A percentile compares a stretch with the other conserved stretches of the same genome.
Conservation (phyloP, 2,113 vertebrate species). For the Trematomus loennbergii region DNA sequence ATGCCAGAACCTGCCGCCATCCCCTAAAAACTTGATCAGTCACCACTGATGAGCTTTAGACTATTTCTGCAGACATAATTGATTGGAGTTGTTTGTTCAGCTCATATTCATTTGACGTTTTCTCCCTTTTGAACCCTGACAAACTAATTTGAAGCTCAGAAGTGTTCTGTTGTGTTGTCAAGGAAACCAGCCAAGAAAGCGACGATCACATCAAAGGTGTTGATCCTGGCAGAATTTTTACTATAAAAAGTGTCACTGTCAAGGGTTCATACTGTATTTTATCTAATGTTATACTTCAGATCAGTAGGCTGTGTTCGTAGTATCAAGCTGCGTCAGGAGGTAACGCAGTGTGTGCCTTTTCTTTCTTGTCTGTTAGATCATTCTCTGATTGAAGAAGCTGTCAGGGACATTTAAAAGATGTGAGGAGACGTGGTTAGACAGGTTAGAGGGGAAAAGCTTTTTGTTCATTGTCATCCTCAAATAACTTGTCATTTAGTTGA, state of each 20-base stretch:
- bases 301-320: background rate
- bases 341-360: conserved; percentile 1
- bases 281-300: conserved; percentile 9
- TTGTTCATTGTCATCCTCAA: conserved; percentile 1
- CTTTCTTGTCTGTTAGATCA: conserved; percentile 6
- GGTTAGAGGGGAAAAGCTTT: conserved; percentile 28
- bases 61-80: conserved; percentile 18
- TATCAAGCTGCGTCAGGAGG: background rate
- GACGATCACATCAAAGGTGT: conserved; percentile 30
- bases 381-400: conserved; percentile 22
- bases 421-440: conserved; percentile 16
- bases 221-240: conserved; percentile 7
- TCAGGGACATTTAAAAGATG: conserved; percentile 25
- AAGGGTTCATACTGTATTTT: conserved; percentile 15
- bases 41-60: conserved; percentile 16
- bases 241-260: conserved; percentile 11
- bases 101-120: background rate
- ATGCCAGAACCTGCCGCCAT: conserved; percentile 29
- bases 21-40: conserved; percentile 6
- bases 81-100: conserved; percentile 3
- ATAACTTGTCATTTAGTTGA: conserved; percentile 27
- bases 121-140: background rate
- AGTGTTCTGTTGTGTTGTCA: conserved; percentile 40
- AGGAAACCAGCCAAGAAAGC: conserved; percentile 32
- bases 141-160: conserved; percentile 14